These are phyloP conservation scores for Paedocypris sp. DNA, from an alignment of 2,113 vertebrate genomes.

Conservation along the genomic window DNA sequence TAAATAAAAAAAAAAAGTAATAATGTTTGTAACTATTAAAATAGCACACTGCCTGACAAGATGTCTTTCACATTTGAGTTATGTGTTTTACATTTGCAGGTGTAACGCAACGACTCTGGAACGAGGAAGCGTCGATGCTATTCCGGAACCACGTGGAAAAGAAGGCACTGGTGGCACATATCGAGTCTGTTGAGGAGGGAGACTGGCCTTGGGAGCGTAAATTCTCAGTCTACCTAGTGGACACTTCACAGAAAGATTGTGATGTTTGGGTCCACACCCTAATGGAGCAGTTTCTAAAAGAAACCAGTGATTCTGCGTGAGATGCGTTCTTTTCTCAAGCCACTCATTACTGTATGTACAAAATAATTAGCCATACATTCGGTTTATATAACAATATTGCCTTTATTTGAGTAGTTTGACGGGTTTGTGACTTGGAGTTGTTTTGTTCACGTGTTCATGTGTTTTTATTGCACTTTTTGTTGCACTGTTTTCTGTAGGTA, in stretches of 20 bases:
- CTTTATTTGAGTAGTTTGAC: too few species aligned
- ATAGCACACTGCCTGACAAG: too few species aligned
- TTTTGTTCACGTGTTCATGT: too few species aligned
- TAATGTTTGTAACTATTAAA: too few species aligned
- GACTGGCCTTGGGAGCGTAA: constrained; percentile 65
- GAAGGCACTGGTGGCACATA: constrained; percentile 75
- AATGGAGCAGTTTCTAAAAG: constrained; percentile 65
- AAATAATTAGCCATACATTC: too few species aligned
- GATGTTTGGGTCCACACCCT: constrained; percentile 88
- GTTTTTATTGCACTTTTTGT: too few species aligned
- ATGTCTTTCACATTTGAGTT: not conserved
- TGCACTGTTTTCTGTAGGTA: too few species aligned
- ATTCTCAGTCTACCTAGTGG: constrained; percentile 75
- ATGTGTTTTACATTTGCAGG: constrained; percentile 63
- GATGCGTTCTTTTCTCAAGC: not conserved
- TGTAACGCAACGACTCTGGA: constrained; percentile 70
- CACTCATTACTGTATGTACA: too few species aligned
- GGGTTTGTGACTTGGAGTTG: too few species aligned
- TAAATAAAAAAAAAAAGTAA: too few species aligned
- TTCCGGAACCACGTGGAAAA: constrained; percentile 90
- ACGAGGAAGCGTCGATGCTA: constrained; percentile 80
- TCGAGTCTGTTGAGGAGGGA: constrained; percentile 65
- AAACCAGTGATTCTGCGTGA: constrained; percentile 33
- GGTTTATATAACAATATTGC: too few species aligned
- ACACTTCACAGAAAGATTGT: constrained; percentile 67